Conservation (phyloP, 2,797 vertebrate species). For the Arctocebus calabarensis region DNA sequence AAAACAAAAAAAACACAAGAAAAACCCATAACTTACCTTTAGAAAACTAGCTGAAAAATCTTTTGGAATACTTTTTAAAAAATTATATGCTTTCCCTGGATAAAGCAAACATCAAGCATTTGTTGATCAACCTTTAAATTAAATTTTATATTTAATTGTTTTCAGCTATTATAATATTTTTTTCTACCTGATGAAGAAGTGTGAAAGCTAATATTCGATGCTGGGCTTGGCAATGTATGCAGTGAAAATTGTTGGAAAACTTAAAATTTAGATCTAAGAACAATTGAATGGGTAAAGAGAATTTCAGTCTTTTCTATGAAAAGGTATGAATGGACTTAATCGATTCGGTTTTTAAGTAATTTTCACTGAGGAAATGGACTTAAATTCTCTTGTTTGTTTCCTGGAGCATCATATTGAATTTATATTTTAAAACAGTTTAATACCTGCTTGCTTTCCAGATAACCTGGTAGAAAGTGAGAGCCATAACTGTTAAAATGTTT, state of each 20-base stretch:
- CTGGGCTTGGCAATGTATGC: constrained; percentile 35
- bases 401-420: constrained; percentile 72
- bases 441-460: constrained; percentile 80
- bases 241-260: constrained; percentile 67
- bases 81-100: background rate
- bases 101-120: constrained; percentile 68
- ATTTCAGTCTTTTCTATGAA: constrained; percentile 70
- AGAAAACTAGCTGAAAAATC: constrained; percentile 71
- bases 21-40: constrained; percentile 46
- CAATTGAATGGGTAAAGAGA: constrained; percentile 63
- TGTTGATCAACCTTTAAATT: constrained; percentile 51
- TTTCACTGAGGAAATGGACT: constrained; percentile 73
- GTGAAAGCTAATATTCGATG: constrained; percentile 67
- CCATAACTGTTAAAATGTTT: constrained; percentile 85
- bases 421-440: constrained; percentile 76
- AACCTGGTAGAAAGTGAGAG: constrained; percentile 84
- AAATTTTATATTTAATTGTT: constrained; percentile 71
- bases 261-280: constrained; percentile 59
- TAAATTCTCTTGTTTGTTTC: constrained; percentile 71
- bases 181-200: constrained; percentile 59
- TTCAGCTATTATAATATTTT: constrained; percentile 67
- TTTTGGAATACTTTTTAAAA: constrained; percentile 56
- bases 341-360: constrained; percentile 71
- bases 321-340: constrained; percentile 77
- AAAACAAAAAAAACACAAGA: background rate